Base-by-base conservation (phyloP, 2,888 invertebrate species). In the Ectropis crepuscularia region DNA sequence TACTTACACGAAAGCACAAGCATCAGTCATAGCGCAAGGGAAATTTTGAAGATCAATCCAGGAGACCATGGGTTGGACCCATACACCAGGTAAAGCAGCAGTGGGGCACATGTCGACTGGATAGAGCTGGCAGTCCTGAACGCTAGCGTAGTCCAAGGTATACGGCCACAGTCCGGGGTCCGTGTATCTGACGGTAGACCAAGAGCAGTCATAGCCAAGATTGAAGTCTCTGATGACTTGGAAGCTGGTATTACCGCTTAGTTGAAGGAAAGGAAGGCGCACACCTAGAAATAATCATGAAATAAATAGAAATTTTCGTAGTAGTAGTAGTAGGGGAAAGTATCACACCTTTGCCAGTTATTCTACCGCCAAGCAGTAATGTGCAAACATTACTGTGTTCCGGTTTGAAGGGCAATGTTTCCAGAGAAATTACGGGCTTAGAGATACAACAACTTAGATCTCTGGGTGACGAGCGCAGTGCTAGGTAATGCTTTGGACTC, bases 11-110 rank as follows among this genome's bases (percentile, higher is more conserved):
- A 72, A 73, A 48, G 80, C 82, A 73, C 95, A 95, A 12, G 89
- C 81, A 69, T 94, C 94, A 10, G 93, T 89, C 91, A 94, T 94
- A 0, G 94, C 87, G 77, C 95, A 96, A 8, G 93, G 87, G 12
- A 79, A 69, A 0, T 84, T 86, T 2, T 83, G 68, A 0, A 84
- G 71, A 69, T 94, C 94, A 6, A 77, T 62, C 87, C 95, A 93
- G 53, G 94, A 88, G 0, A 94, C 80, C 86, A 96, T 95, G 0
- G 96, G 96, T 0, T 94, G 76, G 0, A 95, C 94, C 96, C 96
- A 96, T 45, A 94, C 81, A 0, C 95, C 95, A 8, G 94, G 93
- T 73, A 93, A 89, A 0, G 94, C 86, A 0, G 93, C 92, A 1
- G 81, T 86, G 0, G 95, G 95, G 75, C 95, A 96, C 0, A 28